Percentiles rank a stretch among this genome's conserved stretches.
phyloP scores from a whole-genome alignment of 2,113 vertebrate genomes.

The Pogonocichla stellata region DNA sequence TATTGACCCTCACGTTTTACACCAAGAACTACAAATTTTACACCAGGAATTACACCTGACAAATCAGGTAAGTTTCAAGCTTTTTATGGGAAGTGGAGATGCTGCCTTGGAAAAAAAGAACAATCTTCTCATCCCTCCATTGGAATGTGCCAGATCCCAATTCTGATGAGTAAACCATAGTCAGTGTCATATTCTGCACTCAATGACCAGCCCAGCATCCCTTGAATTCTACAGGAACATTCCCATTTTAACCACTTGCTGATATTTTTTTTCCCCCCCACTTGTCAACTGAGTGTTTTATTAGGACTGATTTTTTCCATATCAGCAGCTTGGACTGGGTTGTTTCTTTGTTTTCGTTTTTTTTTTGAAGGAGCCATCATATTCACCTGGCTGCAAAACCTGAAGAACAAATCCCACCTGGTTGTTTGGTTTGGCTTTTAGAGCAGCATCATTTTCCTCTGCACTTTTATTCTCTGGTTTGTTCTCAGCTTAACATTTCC shows the following conservation, averaged over 20 bases:
- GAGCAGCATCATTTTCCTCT: neutral
- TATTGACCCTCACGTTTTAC: accelerated
- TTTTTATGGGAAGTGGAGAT: neutral
- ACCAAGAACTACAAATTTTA: neutral
- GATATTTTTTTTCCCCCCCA: neutral
- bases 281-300: neutral
- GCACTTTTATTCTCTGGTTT: neutral
- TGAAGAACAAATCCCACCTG: neutral
- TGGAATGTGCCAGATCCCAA: neutral
- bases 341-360: too few species aligned
- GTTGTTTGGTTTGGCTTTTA: neutral
- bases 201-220: neutral
- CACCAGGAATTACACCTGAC: neutral
- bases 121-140: neutral
- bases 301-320: neutral
- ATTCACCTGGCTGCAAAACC: neutral
- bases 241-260: neutral
- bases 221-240: neutral
- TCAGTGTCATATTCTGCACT: neutral
- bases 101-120: neutral
- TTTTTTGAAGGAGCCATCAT: neutral
- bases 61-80: neutral
- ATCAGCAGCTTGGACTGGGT: neutral
- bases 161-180: neutral
- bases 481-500: neutral